Evolutionary conservation across 2,797 vertebrate species (phyloP), one percentile per base, ranked within the genome.

Genomic region (Sebastiscus albofasciatus): DNA sequence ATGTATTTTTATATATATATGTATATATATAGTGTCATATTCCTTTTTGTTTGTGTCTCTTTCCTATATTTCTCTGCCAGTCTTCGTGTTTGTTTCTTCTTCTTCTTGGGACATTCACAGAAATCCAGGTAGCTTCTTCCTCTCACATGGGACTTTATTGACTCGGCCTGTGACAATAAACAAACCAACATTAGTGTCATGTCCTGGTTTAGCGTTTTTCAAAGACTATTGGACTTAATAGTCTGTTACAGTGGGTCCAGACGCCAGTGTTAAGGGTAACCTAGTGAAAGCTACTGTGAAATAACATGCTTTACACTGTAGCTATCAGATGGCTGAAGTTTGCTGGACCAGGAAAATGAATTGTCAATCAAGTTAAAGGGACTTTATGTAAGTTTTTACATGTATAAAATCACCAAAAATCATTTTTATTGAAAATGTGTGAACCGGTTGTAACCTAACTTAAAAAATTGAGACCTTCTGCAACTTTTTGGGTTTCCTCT

Each of bases 151-250:
- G 26, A 39, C 56, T 20, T 22, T 27, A 34, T 26, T 55, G 26
- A 67, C 27, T 78, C 49, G 27, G 11, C 56, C 89, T 93, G 83
- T 59, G 27, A 91, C 7, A 75, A 54, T 11, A 31, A 16, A 58
- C 55, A 70, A 67, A 1, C 8, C 2, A 67, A 59, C 7, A 69
- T 81, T 76, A 75, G 55, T n/a, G 24, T 70, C 39, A 52, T 22
- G n/a, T 22, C 67, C 7, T 33, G 33, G n/a, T 33, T 70, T 10
- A 22, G 20, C 49, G 49, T 36, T 70, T 55, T 20, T 64, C 5
- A 27, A 26, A 67, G 20, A 67, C 54, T 34, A 55, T 24, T 26
- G 20, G 8, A 13, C 58, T 54, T 27, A 20, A 33, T 9, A 42
- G 55, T 36, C 26, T 59, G 22, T 54, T 14, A n/a, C 24, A 42